Conservation (phyloP, 2,888 invertebrate genomes). For the Apamea sordens region DNA sequence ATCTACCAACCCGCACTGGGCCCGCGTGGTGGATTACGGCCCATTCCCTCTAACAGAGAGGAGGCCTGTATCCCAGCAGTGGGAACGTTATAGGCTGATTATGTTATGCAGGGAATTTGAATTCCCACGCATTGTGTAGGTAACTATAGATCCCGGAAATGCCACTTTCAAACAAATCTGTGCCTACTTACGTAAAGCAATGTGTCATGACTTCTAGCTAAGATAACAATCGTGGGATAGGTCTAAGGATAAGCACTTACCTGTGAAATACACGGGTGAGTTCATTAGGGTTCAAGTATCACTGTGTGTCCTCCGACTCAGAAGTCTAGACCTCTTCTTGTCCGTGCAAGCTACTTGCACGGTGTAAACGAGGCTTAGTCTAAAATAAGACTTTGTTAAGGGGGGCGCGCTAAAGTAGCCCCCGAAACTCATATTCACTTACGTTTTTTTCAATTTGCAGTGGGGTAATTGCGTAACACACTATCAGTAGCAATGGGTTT, state of each 20-base stretch:
- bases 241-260: not conserved
- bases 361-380: slow-evolving; percentile 14
- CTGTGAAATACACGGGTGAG: slow-evolving; percentile 37
- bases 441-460: too few relatives aligned
- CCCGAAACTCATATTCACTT: too few relatives aligned
- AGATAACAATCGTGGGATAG: slow-evolving; percentile 49
- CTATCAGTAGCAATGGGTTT: too few relatives aligned
- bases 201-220: slow-evolving; percentile 34
- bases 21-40: too few relatives aligned
- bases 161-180: slow-evolving; percentile 8
- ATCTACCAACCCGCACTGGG: too few relatives aligned
- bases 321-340: slow-evolving; percentile 31
- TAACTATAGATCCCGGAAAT: slow-evolving; percentile 11
- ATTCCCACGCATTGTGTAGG: slow-evolving; percentile 24
- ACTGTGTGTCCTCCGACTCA: not conserved
- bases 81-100: too few relatives aligned
- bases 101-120: not conserved
- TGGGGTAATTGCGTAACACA: too few relatives aligned
- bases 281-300: slow-evolving; percentile 32
- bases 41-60: too few relatives aligned
- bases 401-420: too few relatives aligned
- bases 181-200: slow-evolving; percentile 10
- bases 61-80: too few relatives aligned
- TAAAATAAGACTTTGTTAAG: not conserved
- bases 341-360: slow-evolving; percentile 14